Evolutionary conservation across 2,113 vertebrate genomes (phyloP).

Genomic region (Neogale vison): DNA sequence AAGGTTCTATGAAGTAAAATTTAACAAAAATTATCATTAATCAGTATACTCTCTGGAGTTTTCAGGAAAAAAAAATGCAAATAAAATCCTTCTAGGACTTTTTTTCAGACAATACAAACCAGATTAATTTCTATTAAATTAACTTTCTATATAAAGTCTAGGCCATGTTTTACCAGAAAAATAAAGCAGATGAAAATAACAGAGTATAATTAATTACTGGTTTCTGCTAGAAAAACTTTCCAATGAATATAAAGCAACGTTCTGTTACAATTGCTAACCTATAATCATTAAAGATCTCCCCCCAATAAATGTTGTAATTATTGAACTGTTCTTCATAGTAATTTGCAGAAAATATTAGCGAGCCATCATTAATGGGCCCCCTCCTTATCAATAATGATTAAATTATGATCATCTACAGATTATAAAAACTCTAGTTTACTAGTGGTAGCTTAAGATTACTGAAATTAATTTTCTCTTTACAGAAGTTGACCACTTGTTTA

Average conservation of each 20-base stretch:
- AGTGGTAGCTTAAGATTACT: background rate
- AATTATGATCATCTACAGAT: background rate
- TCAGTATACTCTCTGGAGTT: background rate
- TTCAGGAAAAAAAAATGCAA: constrained; percentile 20
- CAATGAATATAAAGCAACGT: constrained; percentile 6
- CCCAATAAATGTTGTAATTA: background rate
- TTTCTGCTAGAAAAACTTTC: constrained; percentile 27
- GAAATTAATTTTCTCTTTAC: constrained; percentile 9
- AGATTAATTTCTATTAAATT: constrained; percentile 5
- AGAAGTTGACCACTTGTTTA: background rate
- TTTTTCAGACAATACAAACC: constrained; percentile 23
- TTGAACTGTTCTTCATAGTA: background rate
- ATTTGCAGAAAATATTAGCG: background rate
- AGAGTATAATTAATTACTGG: constrained; percentile 37
- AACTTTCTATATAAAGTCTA: background rate
- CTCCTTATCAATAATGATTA: background rate
- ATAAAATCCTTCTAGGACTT: background rate
- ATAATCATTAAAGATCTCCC: background rate
- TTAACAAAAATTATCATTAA: constrained; percentile 27
- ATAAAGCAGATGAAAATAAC: constrained; percentile 40
- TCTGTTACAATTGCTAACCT: background rate
- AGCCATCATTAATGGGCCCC: background rate
- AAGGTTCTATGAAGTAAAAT: constrained; percentile 18
- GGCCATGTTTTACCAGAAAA: background rate
- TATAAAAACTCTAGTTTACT: background rate